Conservation (phyloP, 2,888 invertebrate genomes). For the Acrobasis repandana region DNA sequence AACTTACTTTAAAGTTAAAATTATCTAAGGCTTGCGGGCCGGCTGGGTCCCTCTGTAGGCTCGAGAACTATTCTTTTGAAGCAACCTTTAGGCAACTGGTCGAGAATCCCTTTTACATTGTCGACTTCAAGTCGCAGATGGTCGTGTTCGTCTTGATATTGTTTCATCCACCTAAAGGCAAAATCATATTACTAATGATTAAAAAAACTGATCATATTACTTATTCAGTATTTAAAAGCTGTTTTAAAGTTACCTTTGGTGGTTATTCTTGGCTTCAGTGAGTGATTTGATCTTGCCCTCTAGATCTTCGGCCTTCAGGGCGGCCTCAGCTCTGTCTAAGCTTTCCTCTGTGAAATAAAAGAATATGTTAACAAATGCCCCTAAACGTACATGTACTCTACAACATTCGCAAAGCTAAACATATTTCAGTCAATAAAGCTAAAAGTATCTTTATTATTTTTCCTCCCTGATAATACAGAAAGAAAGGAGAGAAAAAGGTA, state of each 20-base stretch:
- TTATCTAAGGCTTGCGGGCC: constrained; percentile 39
- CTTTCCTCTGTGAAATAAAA: constrained; percentile 82
- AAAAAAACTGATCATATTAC: no score
- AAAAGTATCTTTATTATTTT: no score
- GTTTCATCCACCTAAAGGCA: constrained; percentile 87
- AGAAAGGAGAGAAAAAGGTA: no score
- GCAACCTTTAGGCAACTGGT: constrained; percentile 90
- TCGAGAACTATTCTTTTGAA: constrained; percentile 91
- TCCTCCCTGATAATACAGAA: no score
- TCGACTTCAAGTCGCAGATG: constrained; percentile 89
- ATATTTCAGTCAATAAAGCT: no score
- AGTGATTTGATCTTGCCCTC: constrained; percentile 89
- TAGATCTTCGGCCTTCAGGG: constrained; percentile 87
- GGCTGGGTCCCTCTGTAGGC: constrained; percentile 77
- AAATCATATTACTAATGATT: background rate
- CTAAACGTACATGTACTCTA: background rate
- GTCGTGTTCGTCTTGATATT: constrained; percentile 89
- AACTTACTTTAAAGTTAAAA: background rate
- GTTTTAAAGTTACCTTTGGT: constrained; percentile 72
- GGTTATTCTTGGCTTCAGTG: constrained; percentile 86
- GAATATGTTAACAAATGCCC: background rate
- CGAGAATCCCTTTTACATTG: constrained; percentile 91
- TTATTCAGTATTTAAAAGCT: no score
- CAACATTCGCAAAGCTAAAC: no score
- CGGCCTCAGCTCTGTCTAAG: constrained; percentile 87